phyloP scores from a whole-genome alignment of 2,888 invertebrate species.

The Octonoba sinensis region DNA sequence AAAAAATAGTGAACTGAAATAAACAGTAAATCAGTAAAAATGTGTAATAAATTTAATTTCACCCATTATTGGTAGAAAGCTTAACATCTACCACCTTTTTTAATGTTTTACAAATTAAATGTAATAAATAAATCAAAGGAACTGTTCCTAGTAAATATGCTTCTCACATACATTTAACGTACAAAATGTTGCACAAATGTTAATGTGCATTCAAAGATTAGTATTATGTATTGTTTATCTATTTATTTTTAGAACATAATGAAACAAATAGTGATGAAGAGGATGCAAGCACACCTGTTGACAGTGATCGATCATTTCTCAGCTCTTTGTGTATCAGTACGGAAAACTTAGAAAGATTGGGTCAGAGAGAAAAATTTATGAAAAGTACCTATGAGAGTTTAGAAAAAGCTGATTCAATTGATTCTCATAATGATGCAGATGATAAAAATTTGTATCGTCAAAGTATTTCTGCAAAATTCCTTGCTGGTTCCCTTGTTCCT shows the following conservation, averaged over 20 bases:
- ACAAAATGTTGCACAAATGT: no score
- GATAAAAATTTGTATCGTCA: constrained; percentile 64
- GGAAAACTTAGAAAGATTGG: constrained; percentile 72
- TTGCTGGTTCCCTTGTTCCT: constrained; percentile 63
- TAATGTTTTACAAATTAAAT: no score
- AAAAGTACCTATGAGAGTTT: constrained; percentile 76
- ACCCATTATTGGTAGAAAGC: no score
- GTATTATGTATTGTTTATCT: no score
- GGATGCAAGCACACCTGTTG: constrained; percentile 85
- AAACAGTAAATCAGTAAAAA: no score
- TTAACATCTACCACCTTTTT: no score
- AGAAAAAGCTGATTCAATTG: constrained; percentile 73
- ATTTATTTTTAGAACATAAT: constrained; percentile 58
- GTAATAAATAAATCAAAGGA: no score
- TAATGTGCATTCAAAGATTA: no score
- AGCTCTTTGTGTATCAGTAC: constrained; percentile 72
- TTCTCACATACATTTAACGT: no score
- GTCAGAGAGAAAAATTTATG: constrained; percentile 72
- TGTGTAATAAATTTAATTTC: no score
- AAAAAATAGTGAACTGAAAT: no score
- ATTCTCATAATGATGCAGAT: constrained; percentile 65
- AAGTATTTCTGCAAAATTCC: constrained; percentile 68
- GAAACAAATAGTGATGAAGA: constrained; percentile 72
- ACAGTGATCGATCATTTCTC: constrained; percentile 77
- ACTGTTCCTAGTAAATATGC: no score